Evolutionary conservation across 2,113 vertebrate species (phyloP), one percentile per base, ranked within the genome.

Genomic region (Myotis brandtii): DNA sequence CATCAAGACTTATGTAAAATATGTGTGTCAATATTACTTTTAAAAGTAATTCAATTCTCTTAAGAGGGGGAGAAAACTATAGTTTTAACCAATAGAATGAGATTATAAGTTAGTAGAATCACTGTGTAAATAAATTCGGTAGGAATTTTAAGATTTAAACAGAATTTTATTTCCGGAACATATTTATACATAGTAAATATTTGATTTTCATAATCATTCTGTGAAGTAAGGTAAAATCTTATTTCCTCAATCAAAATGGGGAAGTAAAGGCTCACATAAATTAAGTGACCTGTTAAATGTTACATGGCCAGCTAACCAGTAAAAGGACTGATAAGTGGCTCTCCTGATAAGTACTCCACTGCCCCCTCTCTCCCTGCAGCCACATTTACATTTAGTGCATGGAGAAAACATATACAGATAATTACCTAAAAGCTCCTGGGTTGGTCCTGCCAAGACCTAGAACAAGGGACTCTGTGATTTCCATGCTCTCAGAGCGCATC

Each of bases 401-500:
- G 69, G 37, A 95, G 67, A 77, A 83, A 69, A 93, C 34, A 0
- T 5, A 75, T 54, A 40, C 95, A 88, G 34, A 25, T 18, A 77
- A 40, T 98, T 98, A 99, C 99, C 99, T 99, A 98, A 99, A 99
- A 96, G 99, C 99, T 97, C 99, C 98, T 54, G 99, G 99, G 98
- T 99, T 99, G 99, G 99, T 99, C 99, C 99, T 99, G 99, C 99
- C 99, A 99, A 99, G 99, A 96, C 99, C 99, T 98, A 99, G 98
- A 89, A 99, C 99, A 70, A 99, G 99, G 98, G 99, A 99, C 98
- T 99, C 99, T 40, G 99, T 99, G 98, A 99, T 99, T 98, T 99
- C 99, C 99, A 99, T 99, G 98, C 99, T 99, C 98, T 99, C 99
- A 93, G 99, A 99, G 98, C 99, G 99, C 99, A 99, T 99, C 99